Evolutionary conservation across 2,888 invertebrate genomes (phyloP), one percentile per base, ranked within the genome.

Genomic region (Mechanitis mazaeus): DNA sequence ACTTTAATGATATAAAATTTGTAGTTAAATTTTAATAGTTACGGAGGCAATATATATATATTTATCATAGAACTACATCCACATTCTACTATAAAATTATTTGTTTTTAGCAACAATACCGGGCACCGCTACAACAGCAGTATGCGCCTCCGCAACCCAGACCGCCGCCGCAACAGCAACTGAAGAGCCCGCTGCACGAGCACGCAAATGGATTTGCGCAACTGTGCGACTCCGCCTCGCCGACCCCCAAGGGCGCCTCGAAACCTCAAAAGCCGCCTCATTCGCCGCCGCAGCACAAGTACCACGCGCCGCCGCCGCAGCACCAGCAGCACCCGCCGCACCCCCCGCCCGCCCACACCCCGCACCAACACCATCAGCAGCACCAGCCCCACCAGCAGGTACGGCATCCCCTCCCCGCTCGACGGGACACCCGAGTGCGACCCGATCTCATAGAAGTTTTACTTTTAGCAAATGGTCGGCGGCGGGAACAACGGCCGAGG

Each of bases 141-240:
- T 84, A 85, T 72, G 87, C 87, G 63, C 87, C 85, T 66, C 81
- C 84, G 50, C 84, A 80, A 66, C 84, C 80, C 47, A 78, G 76
- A 58, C 83, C 73, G 55, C 83, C 79, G 60, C 84, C 82, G 58
- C 84, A 82, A 57, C 89, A 85, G 68, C 87, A 81, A 75, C 82
- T 93, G 59, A 93, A 93, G 81, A 92, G 92, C 65, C 93, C 93
- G 33, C 80, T 90, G 59, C 91, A 91, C 79, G 90, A 89, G 74
- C 89, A 90, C 71, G 85, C 85, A 50, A 88, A 88, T 72, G 89
- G 89, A 12, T 88, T 88, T 74, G 85, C 94, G 64, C 91, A 94
- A 64, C 91, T 94, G 73, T 86, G 92, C 92, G 80, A 94, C 81
- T 71, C 92, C 80, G 71, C 92, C 83, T 91, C 83, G 72, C 91